Conservation (phyloP, 2,888 invertebrate genomes). For the Drosophila mulleri region DNA sequence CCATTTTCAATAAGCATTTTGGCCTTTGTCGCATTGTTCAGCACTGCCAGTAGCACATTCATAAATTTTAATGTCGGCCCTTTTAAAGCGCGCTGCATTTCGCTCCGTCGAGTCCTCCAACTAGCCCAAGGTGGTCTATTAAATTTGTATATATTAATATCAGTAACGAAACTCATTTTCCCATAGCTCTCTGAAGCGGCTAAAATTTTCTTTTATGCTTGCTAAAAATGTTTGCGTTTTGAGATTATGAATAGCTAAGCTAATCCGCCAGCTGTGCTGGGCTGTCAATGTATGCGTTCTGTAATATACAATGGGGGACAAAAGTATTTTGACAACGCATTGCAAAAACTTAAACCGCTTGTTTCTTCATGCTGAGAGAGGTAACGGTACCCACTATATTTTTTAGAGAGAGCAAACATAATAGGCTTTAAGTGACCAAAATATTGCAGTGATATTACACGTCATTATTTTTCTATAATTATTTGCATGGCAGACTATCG, state of each 20-base stretch:
- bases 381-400: no score
- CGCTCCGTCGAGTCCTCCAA: background rate
- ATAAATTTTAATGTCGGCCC: conserved; percentile 51
- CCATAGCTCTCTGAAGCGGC: conserved; percentile 6
- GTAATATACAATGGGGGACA: no score
- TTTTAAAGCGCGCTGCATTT: background rate
- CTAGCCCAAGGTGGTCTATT: conserved; percentile 20
- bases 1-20: background rate
- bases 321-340: no score
- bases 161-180: conserved; percentile 41
- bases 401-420: no score
- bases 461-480: no score
- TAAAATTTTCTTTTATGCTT: conserved; percentile 10
- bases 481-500: no score
- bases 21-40: background rate
- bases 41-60: conserved; percentile 15
- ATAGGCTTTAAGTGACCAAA: no score
- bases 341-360: no score
- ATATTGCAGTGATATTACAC: no score
- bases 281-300: background rate
- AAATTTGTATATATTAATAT: conserved; percentile 53
- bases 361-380: no score
- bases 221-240: conserved; percentile 16
- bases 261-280: background rate
- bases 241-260: conserved; percentile 8